A percentile compares a stretch with the other conserved stretches of the same genome.
Conservation (phyloP, 2,113 vertebrate species). For the Phalacrocorax carbo region DNA sequence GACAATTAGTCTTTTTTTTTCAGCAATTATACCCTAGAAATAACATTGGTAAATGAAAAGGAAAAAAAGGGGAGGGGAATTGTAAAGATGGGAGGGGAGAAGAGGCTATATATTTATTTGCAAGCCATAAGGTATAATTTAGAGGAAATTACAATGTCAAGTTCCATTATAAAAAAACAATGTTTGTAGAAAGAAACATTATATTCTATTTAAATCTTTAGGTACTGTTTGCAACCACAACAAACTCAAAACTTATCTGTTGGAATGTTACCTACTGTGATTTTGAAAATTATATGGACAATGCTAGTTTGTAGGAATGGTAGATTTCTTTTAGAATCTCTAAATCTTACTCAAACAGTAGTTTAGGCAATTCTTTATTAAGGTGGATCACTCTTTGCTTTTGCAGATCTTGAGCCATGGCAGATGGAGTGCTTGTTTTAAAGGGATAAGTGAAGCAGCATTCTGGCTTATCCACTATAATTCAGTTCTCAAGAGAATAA, state of each 20-base stretch:
- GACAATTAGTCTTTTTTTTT: neutral
- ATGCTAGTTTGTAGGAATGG: neutral
- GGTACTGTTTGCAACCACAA: neutral
- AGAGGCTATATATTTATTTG: neutral
- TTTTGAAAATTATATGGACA: neutral
- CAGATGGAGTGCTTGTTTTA: neutral
- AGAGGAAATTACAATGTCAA: neutral
- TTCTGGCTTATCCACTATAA: neutral
- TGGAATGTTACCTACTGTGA: neutral
- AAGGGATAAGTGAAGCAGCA: neutral
- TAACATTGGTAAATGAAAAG: neutral
- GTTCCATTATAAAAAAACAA: neutral
- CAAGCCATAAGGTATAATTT: neutral
- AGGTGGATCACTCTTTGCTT: neutral
- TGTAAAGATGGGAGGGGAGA: neutral
- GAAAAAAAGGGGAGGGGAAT: neutral
- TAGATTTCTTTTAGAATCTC: neutral
- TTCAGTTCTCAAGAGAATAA: constrained; percentile 7
- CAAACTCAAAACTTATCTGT: neutral
- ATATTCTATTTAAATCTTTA: neutral
- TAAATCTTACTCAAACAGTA: neutral
- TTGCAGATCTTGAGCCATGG: neutral
- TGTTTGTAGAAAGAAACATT: neutral
- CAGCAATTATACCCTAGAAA: neutral
- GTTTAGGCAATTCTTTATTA: neutral